A percentile compares a stretch with the other conserved stretches of the same genome.
Evolutionary conservation across 2,113 vertebrate genomes (phyloP).

Genomic region (Eidolon helvum): DNA sequence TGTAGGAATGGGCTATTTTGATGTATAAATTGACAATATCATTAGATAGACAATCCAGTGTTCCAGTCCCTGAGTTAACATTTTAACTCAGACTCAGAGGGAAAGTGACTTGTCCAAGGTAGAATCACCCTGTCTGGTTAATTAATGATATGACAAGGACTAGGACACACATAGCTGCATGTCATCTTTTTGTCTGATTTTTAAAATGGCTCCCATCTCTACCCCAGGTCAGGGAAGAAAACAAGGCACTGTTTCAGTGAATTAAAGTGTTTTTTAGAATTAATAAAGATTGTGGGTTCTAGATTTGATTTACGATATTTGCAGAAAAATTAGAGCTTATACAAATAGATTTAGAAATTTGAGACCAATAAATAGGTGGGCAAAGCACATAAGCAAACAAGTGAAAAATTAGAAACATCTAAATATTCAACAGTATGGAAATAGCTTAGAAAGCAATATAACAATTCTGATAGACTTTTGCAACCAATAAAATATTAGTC

Average conservation of each 20-base stretch:
- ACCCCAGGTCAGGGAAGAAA: neutral
- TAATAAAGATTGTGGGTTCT: neutral
- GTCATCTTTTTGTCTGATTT: neutral
- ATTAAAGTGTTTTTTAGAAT: neutral
- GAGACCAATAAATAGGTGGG: neutral
- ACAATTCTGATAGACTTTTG: neutral
- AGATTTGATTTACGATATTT: conserved; percentile 1
- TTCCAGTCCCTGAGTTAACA: neutral
- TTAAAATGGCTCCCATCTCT: neutral
- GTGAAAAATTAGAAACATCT: conserved; percentile 1
- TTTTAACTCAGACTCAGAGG: neutral
- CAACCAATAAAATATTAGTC: neutral
- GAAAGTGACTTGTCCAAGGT: neutral
- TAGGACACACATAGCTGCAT: neutral
- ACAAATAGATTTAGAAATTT: conserved; percentile 29
- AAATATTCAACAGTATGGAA: neutral
- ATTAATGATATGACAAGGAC: neutral
- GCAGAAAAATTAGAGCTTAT: neutral
- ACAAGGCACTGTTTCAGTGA: neutral
- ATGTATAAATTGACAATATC: neutral
- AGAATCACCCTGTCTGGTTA: neutral
- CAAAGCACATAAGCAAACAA: neutral
- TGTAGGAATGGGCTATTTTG: neutral
- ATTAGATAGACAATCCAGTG: neutral
- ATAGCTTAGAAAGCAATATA: neutral